Evolutionary conservation across 2,113 vertebrate species (phyloP).

Genomic region (Pionites leucogaster): DNA sequence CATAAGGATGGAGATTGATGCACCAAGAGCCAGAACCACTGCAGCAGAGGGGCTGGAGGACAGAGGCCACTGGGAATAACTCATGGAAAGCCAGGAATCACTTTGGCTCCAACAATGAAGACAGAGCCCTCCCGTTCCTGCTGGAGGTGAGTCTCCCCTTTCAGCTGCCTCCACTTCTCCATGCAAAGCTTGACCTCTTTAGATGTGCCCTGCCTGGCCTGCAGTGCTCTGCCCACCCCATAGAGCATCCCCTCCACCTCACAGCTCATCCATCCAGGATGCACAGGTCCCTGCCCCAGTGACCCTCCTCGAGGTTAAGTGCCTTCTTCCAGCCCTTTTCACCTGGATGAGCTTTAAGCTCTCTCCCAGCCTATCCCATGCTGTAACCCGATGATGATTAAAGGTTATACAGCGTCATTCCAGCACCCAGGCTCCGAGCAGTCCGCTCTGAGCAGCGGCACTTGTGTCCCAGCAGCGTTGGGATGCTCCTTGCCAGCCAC

Average conservation of each 20-base stretch:
- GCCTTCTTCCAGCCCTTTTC: neutral
- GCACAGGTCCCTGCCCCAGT: neutral
- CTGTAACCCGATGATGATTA: neutral
- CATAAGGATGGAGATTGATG: neutral
- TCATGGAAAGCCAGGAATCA: neutral
- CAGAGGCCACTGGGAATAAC: neutral
- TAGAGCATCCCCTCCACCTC: neutral
- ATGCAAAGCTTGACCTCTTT: neutral
- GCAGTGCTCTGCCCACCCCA: neutral
- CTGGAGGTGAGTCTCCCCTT: neutral
- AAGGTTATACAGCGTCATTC: neutral
- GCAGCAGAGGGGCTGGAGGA: neutral
- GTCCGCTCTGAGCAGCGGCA: accelerated
- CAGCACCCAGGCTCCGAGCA: neutral
- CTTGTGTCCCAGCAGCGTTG: neutral
- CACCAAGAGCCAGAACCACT: neutral
- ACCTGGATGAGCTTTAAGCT: neutral
- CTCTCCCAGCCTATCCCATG: neutral
- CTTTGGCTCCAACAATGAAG: accelerated
- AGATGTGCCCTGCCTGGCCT: neutral
- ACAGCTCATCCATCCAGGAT: neutral
- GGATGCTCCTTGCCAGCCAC: neutral
- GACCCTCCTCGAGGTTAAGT: neutral
- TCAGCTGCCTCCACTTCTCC: neutral
- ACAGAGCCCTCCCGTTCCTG: neutral